phyloP scores from a whole-genome alignment of 2,888 invertebrate genomes.

The Eristalis pertinax region DNA sequence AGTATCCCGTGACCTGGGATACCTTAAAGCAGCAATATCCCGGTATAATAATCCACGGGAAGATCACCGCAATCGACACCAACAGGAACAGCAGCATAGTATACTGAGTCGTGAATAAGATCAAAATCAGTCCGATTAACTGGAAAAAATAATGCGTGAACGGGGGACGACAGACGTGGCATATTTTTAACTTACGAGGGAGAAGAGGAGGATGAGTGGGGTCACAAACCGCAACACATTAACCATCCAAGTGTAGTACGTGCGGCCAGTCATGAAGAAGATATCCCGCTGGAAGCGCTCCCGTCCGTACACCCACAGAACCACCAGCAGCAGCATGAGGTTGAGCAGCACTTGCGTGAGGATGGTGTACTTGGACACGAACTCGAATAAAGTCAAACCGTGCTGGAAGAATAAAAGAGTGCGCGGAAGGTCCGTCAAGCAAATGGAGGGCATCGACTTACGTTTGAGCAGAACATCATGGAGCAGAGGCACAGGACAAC shows the following conservation, averaged over 20 bases:
- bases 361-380: constrained; percentile 73
- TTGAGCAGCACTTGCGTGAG: constrained; percentile 76
- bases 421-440: no score
- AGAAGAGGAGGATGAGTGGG: constrained; percentile 74
- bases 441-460: not conserved
- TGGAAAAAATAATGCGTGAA: not conserved
- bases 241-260: constrained; percentile 82
- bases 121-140: not conserved
- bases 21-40: constrained; percentile 76
- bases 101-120: not conserved
- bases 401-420: not conserved
- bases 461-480: constrained; percentile 71
- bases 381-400: constrained; percentile 56
- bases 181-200: constrained; percentile 51
- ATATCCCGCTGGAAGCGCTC: constrained; percentile 85
- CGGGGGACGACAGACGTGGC: not conserved
- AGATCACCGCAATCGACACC: constrained; percentile 72
- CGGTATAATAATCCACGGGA: constrained; percentile 77
- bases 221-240: constrained; percentile 77
- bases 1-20: constrained; percentile 75
- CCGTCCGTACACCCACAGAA: constrained; percentile 92
- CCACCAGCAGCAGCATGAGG: constrained; percentile 89
- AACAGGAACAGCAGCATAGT: no score
- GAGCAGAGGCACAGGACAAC: not conserved
- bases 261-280: constrained; percentile 88